Conservation (phyloP, 2,888 invertebrate species). For the Pheosia tremula region DNA sequence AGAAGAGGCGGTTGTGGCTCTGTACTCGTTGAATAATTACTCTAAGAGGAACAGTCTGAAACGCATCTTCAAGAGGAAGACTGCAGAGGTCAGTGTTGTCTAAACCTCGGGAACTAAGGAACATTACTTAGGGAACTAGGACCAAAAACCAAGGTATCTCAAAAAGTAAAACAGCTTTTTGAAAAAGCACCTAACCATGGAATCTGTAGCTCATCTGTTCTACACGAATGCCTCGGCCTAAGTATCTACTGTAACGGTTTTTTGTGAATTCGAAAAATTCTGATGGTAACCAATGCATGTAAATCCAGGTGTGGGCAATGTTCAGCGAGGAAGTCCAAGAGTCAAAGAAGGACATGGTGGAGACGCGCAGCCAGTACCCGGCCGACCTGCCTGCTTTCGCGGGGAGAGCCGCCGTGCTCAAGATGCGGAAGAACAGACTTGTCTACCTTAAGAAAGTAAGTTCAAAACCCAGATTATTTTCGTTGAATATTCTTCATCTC, state of each 20-base stretch:
- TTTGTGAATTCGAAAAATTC: too few species aligned
- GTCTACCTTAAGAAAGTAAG: constrained; percentile 78
- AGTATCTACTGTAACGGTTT: too few species aligned
- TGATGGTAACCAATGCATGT: neutral
- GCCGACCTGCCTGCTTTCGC: constrained; percentile 88
- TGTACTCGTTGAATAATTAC: constrained; percentile 91
- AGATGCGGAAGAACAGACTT: constrained; percentile 87
- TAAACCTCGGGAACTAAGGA: neutral
- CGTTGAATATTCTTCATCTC: too few species aligned
- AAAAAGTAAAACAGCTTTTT: too few species aligned
- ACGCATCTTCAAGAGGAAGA: constrained; percentile 88
- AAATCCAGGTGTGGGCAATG: constrained; percentile 87
- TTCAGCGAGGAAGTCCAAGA: constrained; percentile 90
- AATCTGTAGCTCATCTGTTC: too few species aligned
- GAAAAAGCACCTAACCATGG: too few species aligned
- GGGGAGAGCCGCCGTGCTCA: constrained; percentile 88
- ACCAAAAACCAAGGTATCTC: too few species aligned
- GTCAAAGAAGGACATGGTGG: constrained; percentile 88
- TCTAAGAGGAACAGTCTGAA: constrained; percentile 89
- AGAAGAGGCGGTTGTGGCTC: constrained; percentile 91
- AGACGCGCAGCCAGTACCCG: constrained; percentile 85
- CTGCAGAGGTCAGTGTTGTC: constrained; percentile 84
- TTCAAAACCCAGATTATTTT: neutral
- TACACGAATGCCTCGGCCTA: too few species aligned
- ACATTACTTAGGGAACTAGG: too few species aligned